Evolutionary conservation across 2,113 vertebrate genomes (phyloP).

Genomic region (Ardeotis arabs): DNA sequence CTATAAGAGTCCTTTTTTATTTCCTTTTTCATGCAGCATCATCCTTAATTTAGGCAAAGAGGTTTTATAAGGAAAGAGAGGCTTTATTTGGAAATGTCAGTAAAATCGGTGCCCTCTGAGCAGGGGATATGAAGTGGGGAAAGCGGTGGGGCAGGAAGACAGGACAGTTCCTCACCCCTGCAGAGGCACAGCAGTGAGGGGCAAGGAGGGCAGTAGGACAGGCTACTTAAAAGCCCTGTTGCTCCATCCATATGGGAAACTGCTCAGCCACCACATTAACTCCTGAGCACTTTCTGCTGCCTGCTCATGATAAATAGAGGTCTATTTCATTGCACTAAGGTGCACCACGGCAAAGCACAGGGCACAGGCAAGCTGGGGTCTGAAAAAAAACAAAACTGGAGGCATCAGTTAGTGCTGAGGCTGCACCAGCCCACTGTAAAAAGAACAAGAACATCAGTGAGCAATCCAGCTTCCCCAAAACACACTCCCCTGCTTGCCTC

Average conservation of each 20-base stretch:
- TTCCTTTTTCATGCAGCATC: neutral
- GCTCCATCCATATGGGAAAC: neutral
- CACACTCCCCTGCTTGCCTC: neutral
- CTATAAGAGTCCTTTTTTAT: neutral
- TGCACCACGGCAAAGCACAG: neutral
- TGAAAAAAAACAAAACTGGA: neutral
- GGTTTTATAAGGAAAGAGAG: neutral
- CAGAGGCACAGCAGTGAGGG: neutral
- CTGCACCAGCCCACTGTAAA: neutral
- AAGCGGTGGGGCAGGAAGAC: neutral
- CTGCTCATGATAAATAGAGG: rapidly evolving
- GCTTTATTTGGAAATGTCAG: neutral
- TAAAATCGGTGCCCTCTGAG: neutral
- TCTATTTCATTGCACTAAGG: neutral
- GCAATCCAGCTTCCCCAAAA: neutral
- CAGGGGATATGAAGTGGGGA: neutral
- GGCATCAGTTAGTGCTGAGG: neutral
- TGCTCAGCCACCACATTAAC: neutral
- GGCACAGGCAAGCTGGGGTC: neutral
- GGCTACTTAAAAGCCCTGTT: neutral
- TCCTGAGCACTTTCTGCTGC: neutral
- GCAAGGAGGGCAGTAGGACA: neutral
- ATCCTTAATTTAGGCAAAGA: neutral
- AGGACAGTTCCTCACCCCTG: neutral
- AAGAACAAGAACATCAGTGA: neutral